Base-by-base conservation (phyloP, 2,888 invertebrate species). In the Dasypolia templi region DNA sequence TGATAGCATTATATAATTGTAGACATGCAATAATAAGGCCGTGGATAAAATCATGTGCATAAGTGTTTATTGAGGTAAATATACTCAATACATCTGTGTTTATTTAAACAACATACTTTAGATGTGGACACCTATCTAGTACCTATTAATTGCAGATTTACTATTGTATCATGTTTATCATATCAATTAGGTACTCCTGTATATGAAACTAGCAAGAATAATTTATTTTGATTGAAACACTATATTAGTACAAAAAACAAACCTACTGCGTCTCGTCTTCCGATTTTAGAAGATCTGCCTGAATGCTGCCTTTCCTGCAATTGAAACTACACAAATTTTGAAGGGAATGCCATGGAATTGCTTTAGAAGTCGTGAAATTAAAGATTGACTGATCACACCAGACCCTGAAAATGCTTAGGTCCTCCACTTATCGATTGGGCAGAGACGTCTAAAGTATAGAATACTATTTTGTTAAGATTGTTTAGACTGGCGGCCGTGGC, bases 31-130 rank as follows among this genome's bases (percentile, higher is more conserved):
- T 42, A 42, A 46, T 35, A 51, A 46, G 22, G 14, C 19, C 22
- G 17, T 42, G 4, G 42, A 32, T 42, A 32, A 42, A 26, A 32
- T 74, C 19, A 49, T 32, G 11, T 32, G 0, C 29, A 6, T 61
- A 49, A 56, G 4, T 32, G 29, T 49, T 26, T 26, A 58, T 42
- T 74, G 42, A 51, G 76, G 76, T 51, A 75, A 65, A 76, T 67
- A 66, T 59, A 58, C 35, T 35, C n/a, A 46, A 39, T 46, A 46
- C 11, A 74, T 73, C 59, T 26, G 5, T 58, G 56, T 72, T 55
- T 75, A 44, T 44, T 17, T 58, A n/a, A 12, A 9, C 14, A 26
- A 35, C 59, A 72, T 19, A 58, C n/a, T n/a, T n/a, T 39, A 51
- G n/a, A 59, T 49, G 4, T 14, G n/a, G n/a, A n/a, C n/a, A n/a